Conservation (phyloP, 92 coral and sea anemone genomes). For the Palythoa caribaeorum region DNA sequence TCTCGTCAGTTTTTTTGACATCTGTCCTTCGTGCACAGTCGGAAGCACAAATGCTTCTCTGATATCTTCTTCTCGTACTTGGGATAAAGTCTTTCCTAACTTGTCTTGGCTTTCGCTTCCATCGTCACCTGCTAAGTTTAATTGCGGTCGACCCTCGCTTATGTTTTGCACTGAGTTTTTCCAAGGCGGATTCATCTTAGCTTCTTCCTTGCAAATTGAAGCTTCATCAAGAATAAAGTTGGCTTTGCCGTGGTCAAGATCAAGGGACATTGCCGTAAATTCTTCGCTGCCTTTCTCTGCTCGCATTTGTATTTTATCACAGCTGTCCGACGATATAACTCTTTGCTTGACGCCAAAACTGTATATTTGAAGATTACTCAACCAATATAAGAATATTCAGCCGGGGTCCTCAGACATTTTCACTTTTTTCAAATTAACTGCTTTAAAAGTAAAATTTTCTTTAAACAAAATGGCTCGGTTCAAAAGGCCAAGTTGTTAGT, state of each 20-base stretch:
- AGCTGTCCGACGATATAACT: too few relatives aligned
- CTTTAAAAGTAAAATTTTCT: too few relatives aligned
- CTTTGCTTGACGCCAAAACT: too few relatives aligned
- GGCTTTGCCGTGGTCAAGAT: background rate
- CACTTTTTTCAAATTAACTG: too few relatives aligned
- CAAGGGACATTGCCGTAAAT: background rate
- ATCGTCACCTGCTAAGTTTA: background rate
- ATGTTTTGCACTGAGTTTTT: constrained; percentile 2
- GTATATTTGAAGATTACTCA: too few relatives aligned
- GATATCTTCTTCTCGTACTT: background rate
- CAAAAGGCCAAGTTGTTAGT: too few relatives aligned
- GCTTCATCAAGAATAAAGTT: too few relatives aligned
- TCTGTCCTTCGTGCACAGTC: constrained; percentile 27
- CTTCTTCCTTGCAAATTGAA: background rate
- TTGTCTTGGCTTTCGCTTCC: background rate
- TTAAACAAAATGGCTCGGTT: too few relatives aligned
- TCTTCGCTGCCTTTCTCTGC: too few relatives aligned
- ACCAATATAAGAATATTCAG: too few relatives aligned
- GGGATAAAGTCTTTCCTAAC: background rate
- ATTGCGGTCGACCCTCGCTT: background rate
- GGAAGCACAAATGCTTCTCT: constrained; percentile 5
- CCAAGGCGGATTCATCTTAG: background rate
- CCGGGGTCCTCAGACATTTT: too few relatives aligned
- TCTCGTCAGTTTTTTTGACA: background rate
- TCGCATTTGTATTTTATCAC: too few relatives aligned